Evolutionary conservation across 1,140 invertebrate species (phyloP).

Genomic region (Drosophila lacertosa): DNA sequence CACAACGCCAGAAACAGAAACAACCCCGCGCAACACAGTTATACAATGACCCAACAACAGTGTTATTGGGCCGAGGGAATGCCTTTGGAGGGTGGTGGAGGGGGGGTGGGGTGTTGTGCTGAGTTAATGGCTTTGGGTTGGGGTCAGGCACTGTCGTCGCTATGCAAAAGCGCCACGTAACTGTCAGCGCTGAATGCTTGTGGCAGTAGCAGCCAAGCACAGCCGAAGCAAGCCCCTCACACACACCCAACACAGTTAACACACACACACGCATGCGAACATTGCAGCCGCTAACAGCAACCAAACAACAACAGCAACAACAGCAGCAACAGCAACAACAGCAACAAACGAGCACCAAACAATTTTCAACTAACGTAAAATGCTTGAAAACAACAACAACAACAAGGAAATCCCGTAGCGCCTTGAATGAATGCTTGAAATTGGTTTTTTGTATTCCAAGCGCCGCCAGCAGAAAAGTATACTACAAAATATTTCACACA

Average conservation of each 20-base stretch:
- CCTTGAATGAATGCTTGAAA: constrained; percentile 76
- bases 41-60: constrained; percentile 41
- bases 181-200: constrained; percentile 46
- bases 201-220: constrained; percentile 16
- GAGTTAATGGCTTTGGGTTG: constrained; percentile 16
- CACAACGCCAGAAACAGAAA: constrained; percentile 16
- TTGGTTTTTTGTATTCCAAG: constrained; percentile 68
- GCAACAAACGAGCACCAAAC: constrained; percentile 13
- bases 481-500: constrained; percentile 59
- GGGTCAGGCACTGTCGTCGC: constrained; percentile 56
- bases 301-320: constrained; percentile 18
- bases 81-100: not conserved
- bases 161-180: constrained; percentile 62
- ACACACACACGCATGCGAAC: constrained; percentile 27
- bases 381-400: constrained; percentile 21
- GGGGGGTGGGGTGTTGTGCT: not conserved
- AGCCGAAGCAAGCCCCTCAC: constrained; percentile 1
- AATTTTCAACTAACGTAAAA: constrained; percentile 47
- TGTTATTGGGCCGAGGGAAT: not conserved
- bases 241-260: constrained; percentile 15
- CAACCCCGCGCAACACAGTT: constrained; percentile 30
- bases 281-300: constrained; percentile 2
- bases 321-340: not conserved
- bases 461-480: constrained; percentile 66
- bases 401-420: constrained; percentile 45